Conservation (phyloP, 2,113 vertebrate species). For the Ivindomyrus marchei region DNA sequence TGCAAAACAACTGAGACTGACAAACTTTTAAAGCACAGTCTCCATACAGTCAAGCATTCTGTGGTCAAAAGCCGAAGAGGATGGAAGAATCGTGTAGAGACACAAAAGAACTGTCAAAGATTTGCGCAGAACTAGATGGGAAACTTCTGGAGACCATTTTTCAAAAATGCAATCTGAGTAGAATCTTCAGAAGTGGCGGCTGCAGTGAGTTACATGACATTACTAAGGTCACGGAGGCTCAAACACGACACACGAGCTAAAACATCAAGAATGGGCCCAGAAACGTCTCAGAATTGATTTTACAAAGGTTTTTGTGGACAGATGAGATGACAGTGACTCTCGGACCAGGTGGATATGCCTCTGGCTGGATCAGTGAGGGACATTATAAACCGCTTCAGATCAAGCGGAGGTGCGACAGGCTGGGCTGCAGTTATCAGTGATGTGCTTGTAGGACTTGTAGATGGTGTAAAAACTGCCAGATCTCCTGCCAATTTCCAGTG, state of each 20-base stretch:
- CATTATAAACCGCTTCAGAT: not conserved
- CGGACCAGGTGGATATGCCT: not conserved
- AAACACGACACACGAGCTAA: not conserved
- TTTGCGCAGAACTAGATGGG: not conserved
- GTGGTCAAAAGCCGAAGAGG: not conserved
- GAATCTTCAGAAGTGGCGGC: not conserved
- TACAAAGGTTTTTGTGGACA: not conserved
- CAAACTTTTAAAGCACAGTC: not conserved
- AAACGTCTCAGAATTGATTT: not conserved
- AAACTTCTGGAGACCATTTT: not conserved
- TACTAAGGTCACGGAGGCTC: not conserved
- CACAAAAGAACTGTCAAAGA: not conserved
- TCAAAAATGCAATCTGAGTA: not conserved
- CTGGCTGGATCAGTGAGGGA: not conserved
- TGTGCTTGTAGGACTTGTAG: not conserved
- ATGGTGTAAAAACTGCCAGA: not conserved
- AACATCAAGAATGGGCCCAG: not conserved
- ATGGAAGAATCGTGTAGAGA: not conserved
- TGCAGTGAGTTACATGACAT: not conserved
- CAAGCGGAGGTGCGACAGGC: not conserved
- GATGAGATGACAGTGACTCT: not conserved
- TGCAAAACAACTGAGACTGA: not conserved
- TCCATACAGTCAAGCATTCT: not conserved
- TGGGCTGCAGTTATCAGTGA: not conserved
- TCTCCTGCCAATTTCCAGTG: not conserved